phyloP scores from a whole-genome alignment of 2,797 vertebrate species.

The Sparidentex hasta region DNA sequence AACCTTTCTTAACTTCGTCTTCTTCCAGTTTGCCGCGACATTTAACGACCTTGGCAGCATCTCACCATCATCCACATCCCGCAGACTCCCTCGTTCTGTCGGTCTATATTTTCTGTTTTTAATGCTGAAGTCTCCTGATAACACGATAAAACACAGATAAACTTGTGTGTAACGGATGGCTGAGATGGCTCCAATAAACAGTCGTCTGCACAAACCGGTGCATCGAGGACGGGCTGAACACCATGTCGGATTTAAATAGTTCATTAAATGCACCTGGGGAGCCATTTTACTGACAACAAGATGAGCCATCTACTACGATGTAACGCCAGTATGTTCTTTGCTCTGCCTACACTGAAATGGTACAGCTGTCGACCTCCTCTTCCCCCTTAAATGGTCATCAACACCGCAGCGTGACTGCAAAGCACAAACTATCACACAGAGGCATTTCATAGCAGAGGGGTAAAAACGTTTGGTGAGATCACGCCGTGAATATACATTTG shows the following conservation, averaged over 20 bases:
- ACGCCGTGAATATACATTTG: too few relatives aligned
- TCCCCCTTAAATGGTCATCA: background rate
- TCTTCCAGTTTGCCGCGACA: slow-evolving; percentile 2
- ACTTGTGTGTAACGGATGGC: too few relatives aligned
- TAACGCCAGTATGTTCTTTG: background rate
- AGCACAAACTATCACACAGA: slow-evolving; percentile 6
- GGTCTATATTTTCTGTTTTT: background rate
- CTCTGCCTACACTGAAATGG: background rate
- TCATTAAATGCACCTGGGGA: background rate
- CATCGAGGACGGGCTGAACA: background rate
- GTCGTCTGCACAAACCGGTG: background rate
- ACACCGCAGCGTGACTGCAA: slow-evolving; percentile 8
- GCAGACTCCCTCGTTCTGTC: background rate
- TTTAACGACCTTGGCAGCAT: background rate
- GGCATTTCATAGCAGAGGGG: background rate
- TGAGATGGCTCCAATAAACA: too few relatives aligned
- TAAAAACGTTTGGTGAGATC: too few relatives aligned
- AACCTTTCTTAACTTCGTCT: background rate
- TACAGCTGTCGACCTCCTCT: background rate
- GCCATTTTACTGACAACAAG: too few relatives aligned
- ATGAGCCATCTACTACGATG: background rate
- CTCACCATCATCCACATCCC: background rate
- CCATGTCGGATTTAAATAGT: background rate
- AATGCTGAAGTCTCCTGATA: background rate
- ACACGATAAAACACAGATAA: too few relatives aligned